These are phyloP conservation scores for Hecatera dysodea DNA, from an alignment of 2,888 invertebrate species.

Conservation along the genomic window DNA sequence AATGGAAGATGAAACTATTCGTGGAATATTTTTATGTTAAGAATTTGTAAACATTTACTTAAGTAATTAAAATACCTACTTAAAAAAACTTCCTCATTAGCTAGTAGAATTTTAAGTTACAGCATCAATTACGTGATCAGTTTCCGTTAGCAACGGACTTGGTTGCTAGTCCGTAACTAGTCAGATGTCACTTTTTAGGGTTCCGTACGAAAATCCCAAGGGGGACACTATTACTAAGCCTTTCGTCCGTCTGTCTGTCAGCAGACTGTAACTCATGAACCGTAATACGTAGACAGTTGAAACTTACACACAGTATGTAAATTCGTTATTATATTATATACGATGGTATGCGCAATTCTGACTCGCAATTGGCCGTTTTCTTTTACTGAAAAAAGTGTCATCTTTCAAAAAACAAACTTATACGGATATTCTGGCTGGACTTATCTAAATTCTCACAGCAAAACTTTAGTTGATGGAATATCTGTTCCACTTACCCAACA, in stretches of 20 bases:
- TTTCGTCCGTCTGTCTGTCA: too few species aligned
- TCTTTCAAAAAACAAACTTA: not conserved
- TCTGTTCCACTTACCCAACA: not conserved
- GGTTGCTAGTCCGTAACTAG: not conserved
- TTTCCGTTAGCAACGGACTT: not conserved
- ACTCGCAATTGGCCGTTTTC: not conserved
- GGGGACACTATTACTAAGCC: too few species aligned
- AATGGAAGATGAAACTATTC: slow-evolving; percentile 34
- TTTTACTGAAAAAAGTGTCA: not conserved
- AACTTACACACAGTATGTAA: too few species aligned
- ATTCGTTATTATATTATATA: too few species aligned
- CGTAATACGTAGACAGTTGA: too few species aligned
- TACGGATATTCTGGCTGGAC: not conserved
- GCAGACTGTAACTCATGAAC: too few species aligned
- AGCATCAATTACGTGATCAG: not conserved
- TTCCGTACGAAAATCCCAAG: too few species aligned
- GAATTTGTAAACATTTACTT: slow-evolving; percentile 36
- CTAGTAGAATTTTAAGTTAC: slow-evolving; percentile 13
- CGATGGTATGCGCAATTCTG: too few species aligned
- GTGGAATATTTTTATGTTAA: slow-evolving; percentile 28
- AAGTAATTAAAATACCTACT: not conserved
- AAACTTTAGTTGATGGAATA: not conserved
- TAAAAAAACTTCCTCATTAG: slow-evolving; percentile 27
- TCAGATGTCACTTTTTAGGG: not conserved
- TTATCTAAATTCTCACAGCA: not conserved